Evolutionary conservation across 2,113 vertebrate species (phyloP), one percentile per base, ranked within the genome.

Genomic region (Piaya cayana): DNA sequence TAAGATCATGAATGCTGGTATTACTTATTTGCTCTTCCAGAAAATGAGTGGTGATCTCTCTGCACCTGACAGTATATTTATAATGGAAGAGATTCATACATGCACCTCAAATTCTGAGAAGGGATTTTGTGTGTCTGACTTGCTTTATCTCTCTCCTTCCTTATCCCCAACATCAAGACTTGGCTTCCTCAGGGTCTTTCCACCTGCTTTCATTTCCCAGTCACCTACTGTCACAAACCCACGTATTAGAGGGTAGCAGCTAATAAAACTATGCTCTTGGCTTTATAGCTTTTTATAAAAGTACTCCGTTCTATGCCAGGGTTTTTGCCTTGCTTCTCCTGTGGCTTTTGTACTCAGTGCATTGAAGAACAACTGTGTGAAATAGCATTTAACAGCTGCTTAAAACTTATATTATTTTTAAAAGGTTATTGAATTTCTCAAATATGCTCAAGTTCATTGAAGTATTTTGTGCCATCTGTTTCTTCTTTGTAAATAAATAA

Each of bases 401-500:
- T 23, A 84, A 82, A 96, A 92, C 42, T 59, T 58, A 2, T 86
- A 55, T 52, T 89, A 69, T 56, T 81, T 94, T 67, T 83, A 25
- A 30, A 88, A 60, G 27, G 22, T 10, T 21, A 72, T 84, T 93
- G 87, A 11, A 37, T 82, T 92, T 91, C 84, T 77, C 42, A 82
- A 82, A 80, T 42, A 53, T 65, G 49, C 19, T 87, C 52, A 94
- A 90, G 88, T 63, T 83, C 70, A 55, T 27, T 82, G 9, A 89
- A 89, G 37, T 52, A 29, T 77, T 86, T 90, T 52, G 37, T 88
- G 59, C 50, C 86, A 91, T 75, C 77, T 95, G 55, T 82, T 91
- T 88, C 34, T 59, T 65, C 42, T 84, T 91, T 81, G 83, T 79
- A 76, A 87, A 79, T 56, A 92, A 93, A 53, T 86, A 59, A 79